Base-by-base conservation (phyloP, 1,140 invertebrate species). In the Drosophila pallidifrons region DNA sequence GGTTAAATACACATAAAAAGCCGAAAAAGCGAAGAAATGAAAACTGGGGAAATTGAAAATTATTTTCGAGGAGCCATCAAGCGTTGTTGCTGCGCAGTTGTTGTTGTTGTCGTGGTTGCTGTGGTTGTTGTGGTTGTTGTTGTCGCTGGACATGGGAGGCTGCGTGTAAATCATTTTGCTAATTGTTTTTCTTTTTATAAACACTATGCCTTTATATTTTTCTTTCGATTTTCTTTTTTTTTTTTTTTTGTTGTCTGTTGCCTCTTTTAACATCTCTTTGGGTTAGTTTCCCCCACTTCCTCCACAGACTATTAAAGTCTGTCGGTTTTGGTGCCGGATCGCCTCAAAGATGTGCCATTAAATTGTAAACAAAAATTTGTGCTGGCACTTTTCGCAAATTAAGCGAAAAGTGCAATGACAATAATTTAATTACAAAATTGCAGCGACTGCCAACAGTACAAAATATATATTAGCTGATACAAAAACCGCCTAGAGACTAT, bases 111-210 rank as follows among this genome's bases (percentile, higher is more conserved):
- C 57, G 52, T 59, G 69, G 58, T 59, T 66, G 54, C 52, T 69
- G 58, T 59, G 57, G 55, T 35, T 58, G 52, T 60, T 75, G 58
- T 64, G 55, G 46, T 52, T 75, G 58, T 59, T 67, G 55, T 49
- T 77, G 70, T 59, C 25, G 67, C 67, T 76, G 76, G 70, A 77
- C 64, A 82, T 82, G 82, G 82, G 82, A 87, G 82, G 73, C 68
- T 87, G 79, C 83, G 54, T 87, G 79, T 88, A 87, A 87, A 87
- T 88, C 83, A 83, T 76, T 80, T 88, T 75, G 83, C 83, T 87
- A 87, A 87, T 87, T 87, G 81, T 87, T 83, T 88, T 88, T 87
- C 72, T 70, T 75, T 75, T 67, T 72, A 69, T 60, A 63, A 41
- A 63, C 52, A 57, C 67, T 61, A 54, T 70, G 32, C 32, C 25